Base-by-base conservation (phyloP, 2,888 invertebrate species). In the Cantharis rustica region DNA sequence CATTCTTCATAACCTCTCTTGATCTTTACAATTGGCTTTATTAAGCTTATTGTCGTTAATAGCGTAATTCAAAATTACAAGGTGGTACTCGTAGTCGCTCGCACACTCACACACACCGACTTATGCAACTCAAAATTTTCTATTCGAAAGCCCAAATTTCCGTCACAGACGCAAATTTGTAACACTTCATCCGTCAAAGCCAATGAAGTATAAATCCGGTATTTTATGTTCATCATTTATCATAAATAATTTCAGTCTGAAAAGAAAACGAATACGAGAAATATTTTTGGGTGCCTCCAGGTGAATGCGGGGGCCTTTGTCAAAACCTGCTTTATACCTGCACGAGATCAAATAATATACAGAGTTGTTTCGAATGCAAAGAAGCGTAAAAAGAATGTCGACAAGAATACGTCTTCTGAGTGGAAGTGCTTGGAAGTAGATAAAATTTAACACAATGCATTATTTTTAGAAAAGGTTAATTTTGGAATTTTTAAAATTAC, bases 11-110 rank as follows among this genome's bases (percentile, higher is more conserved):
- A 81, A 82, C 81, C 81, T 86, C 85, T 82, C 82, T 81, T 86
- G 86, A 86, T 86, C 86, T 84, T 80, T 82, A 82, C 85, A 86
- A 85, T 85, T 86, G 84, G 80, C 82, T 83, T 82, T 82, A 84
- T 84, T 84, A 83, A 82, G 82, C 83, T 82, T 80, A 84, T 84
- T 83, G 83, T 80, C 80, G 79, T 80, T 83, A 83, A 83, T 82
- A 80, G 80, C 80, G 80, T 83, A 82, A 82, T 82, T 82, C 78
- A 77, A 81, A 80, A 79, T 79, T 79, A 82, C 81, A 82, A 82
- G 83, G 82, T 84, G 84, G 81, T 79, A 77, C 80, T 80, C 79
- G 72, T 75, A 75, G 23, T 23, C 69, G 3, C 64, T n/a, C 16
- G 20, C 64, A 66, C 17, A 66, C 17, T 7, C 64, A 20, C 16